A percentile compares a stretch with the other conserved stretches of the same genome.
phyloP scores from a whole-genome alignment of 2,888 invertebrate genomes.

The Monopis laevigella region DNA sequence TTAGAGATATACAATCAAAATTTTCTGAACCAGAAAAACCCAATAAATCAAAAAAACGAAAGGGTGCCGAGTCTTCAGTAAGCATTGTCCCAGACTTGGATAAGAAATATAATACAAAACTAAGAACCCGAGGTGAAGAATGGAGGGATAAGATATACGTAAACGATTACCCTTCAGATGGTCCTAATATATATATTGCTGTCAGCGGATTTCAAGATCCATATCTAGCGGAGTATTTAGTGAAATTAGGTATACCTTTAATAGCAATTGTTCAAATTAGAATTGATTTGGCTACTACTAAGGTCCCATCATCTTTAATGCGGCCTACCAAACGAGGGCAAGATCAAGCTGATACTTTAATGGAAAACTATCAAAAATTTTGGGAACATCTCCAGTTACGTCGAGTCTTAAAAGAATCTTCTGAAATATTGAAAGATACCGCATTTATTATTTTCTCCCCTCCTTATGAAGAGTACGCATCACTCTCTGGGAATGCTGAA shows the following conservation, averaged over 20 bases:
- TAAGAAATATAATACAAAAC: slow-evolving; percentile 54
- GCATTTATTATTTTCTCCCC: slow-evolving; percentile 51
- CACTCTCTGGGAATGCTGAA: slow-evolving; percentile 36
- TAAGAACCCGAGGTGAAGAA: slow-evolving; percentile 61
- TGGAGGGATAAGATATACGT: slow-evolving; percentile 62
- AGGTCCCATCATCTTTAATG: slow-evolving; percentile 35
- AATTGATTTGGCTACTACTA: slow-evolving; percentile 31
- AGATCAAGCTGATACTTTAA: slow-evolving; percentile 42
- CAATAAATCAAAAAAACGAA: slow-evolving; percentile 33
- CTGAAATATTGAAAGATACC: slow-evolving; percentile 43
- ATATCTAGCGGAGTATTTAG: slow-evolving; percentile 32
- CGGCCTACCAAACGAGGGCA: slow-evolving; percentile 43
- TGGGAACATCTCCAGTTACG: slow-evolving; percentile 46
- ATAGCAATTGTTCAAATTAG: slow-evolving; percentile 48
- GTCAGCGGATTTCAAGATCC: slow-evolving; percentile 59
- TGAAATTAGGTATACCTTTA: slow-evolving; percentile 46
- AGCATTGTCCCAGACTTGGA: slow-evolving; percentile 30
- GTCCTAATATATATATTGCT: slow-evolving; percentile 63
- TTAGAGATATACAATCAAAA: slow-evolving; percentile 29
- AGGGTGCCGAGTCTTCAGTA: slow-evolving; percentile 22
- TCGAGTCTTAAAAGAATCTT: slow-evolving; percentile 33
- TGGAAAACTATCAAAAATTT: slow-evolving; percentile 37
- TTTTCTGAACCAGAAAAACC: slow-evolving; percentile 23
- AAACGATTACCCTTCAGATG: slow-evolving; percentile 60
- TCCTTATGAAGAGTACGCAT: slow-evolving; percentile 39